Evolutionary conservation across 2,797 vertebrate genomes (phyloP), one percentile per base, ranked within the genome.

Genomic region (Sebastes minor): DNA sequence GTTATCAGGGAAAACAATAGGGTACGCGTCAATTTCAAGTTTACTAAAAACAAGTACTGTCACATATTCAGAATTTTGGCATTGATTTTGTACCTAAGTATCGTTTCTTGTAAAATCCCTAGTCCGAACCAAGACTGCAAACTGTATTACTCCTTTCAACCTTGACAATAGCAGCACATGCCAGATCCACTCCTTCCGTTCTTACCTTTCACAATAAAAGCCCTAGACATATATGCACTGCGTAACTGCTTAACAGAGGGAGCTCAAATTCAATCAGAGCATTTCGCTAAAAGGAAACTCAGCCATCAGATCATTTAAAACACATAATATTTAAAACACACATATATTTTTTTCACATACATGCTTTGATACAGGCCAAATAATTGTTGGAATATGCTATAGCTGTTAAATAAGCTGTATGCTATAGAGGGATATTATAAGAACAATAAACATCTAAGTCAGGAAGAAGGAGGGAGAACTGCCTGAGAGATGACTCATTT

Each of bases 401-500:
- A 32, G 61, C 59, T 64, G 25, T 35, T 60, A 27, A 46, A 71
- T 53, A 18, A 14, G 18, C 22, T 11, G 23, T 20, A 22, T 28
- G 59, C 28, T 35, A 60, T 12, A 77, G 35, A 75, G 14, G 25
- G 53, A 55, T 55, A 35, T 42, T 64, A 14, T 59, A 72, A 88
- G 60, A 82, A 84, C 53, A 87, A 83, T 83, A 75, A 89, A 67
- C 56, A 59, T 78, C 55, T 46, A n/a, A 78, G 33, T 23, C 12
- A 74, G 49, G 33, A 74, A 57, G 23, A 76, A 70, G 20, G 25
- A 80, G 38, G 38, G 61, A 70, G 49, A 79, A 70, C 16, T 76
- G 61, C 46, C 56, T 22, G 6, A 71, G 72, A 71, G 33, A 80
- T 88, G 74, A 93, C 66, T 91, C 71, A 86, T 86, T 67, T 74